Evolutionary conservation across 1,140 invertebrate genomes (phyloP).

Genomic region (Nymphalis io): DNA sequence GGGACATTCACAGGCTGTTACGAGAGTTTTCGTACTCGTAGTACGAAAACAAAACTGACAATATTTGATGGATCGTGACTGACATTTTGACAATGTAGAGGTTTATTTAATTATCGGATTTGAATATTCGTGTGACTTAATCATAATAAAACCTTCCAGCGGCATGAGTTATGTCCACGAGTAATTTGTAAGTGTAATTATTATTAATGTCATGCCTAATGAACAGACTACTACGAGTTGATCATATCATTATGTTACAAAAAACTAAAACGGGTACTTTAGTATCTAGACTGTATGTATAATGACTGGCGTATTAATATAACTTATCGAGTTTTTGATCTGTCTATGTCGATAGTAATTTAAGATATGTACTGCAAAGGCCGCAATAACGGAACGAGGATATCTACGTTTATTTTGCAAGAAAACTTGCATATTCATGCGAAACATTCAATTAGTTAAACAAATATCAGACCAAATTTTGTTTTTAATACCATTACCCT

Average conservation of each 20-base stretch:
- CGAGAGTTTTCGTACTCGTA: too few relatives aligned
- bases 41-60: too few relatives aligned
- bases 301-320: too few relatives aligned
- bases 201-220: neutral
- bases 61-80: constrained; percentile 5
- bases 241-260: too few relatives aligned
- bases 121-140: neutral
- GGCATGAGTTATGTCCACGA: neutral
- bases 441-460: too few relatives aligned
- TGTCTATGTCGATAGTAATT: constrained; percentile 18
- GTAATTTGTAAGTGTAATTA: constrained; percentile 16
- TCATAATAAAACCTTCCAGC: constrained; percentile 1
- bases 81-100: constrained; percentile 27
- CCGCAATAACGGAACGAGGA: constrained; percentile 16
- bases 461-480: too few relatives aligned
- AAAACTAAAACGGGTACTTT: too few relatives aligned
- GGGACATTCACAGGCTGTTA: too few relatives aligned
- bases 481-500: too few relatives aligned
- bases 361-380: constrained; percentile 13
- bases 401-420: neutral
- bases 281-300: too few relatives aligned
- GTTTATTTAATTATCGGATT: constrained; percentile 22
- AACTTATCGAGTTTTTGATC: too few relatives aligned
- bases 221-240: neutral
- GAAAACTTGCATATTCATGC: too few relatives aligned